Evolutionary conservation across 2,888 invertebrate genomes (phyloP).

Genomic region (Cephus nigrinus): DNA sequence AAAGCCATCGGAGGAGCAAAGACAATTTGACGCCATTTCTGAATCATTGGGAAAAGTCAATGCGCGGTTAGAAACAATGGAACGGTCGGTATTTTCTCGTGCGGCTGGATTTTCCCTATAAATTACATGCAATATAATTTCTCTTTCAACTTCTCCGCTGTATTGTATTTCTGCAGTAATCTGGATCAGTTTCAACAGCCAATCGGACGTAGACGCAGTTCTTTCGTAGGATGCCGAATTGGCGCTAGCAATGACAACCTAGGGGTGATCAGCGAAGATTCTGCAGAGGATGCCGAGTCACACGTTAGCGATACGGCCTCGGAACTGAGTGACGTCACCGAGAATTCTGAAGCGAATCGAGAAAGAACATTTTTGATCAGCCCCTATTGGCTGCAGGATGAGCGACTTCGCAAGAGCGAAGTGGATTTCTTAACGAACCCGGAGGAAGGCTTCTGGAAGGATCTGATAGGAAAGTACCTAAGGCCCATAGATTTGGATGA

Average conservation of each 20-base stretch:
- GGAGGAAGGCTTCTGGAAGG: constrained; percentile 83
- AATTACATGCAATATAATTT: constrained; percentile 7
- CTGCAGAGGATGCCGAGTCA: neutral
- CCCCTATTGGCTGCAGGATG: constrained; percentile 79
- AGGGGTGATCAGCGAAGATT: neutral
- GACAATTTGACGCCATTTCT: constrained; percentile 64
- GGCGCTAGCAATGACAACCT: constrained; percentile 31
- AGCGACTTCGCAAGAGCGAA: constrained; percentile 74
- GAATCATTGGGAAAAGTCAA: constrained; percentile 65
- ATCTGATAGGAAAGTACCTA: constrained; percentile 80
- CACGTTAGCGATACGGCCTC: constrained; percentile 24
- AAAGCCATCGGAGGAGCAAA: constrained; percentile 64
- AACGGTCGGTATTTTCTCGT: constrained; percentile 52
- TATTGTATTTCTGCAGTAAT: neutral
- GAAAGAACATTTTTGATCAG: constrained; percentile 69
- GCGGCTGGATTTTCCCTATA: neutral
- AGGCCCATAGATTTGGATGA: constrained; percentile 78
- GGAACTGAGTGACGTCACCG: constrained; percentile 9
- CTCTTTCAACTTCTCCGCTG: neutral
- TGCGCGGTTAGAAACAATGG: constrained; percentile 64
- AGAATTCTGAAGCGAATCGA: constrained; percentile 8
- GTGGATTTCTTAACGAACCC: constrained; percentile 74
- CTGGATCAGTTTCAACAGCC: neutral
- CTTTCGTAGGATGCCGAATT: constrained; percentile 48
- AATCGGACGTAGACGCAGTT: constrained; percentile 39